phyloP scores from a whole-genome alignment of 2,888 invertebrate species.

The Phyllotreta striolata region DNA sequence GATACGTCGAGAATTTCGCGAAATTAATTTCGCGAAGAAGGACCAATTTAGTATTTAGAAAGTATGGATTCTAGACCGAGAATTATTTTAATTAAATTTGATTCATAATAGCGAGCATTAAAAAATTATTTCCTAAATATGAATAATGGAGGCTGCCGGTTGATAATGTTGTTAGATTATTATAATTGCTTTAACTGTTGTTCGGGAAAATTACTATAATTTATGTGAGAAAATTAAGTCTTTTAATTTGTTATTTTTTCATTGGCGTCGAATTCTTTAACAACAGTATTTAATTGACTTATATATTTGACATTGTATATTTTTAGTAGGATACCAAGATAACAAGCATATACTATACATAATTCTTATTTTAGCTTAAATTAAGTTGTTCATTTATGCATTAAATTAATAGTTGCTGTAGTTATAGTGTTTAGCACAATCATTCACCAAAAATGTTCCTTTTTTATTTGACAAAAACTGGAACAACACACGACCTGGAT shows the following conservation, averaged over 20 bases:
- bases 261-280: neutral
- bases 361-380: conserved; percentile 17
- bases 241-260: neutral
- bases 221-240: conserved; percentile 2
- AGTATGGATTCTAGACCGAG: too few species aligned
- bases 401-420: conserved; percentile 13
- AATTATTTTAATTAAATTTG: too few species aligned
- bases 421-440: conserved; percentile 19
- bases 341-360: conserved; percentile 4
- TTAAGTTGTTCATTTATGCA: conserved; percentile 26
- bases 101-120: neutral
- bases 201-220: conserved; percentile 5
- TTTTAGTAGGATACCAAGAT: conserved; percentile 17
- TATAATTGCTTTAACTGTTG: neutral
- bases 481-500: conserved; percentile 6
- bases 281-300: neutral
- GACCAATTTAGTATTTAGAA: too few species aligned
- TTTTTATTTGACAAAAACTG: conserved; percentile 12
- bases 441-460: conserved; percentile 18
- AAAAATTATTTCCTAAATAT: neutral
- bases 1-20: too few species aligned
- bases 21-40: too few species aligned
- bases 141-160: conserved; percentile 2
- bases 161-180: conserved; percentile 7
- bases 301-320: neutral